Evolutionary conservation across 2,113 vertebrate species (phyloP).

Genomic region (Ceyx melanurus): DNA sequence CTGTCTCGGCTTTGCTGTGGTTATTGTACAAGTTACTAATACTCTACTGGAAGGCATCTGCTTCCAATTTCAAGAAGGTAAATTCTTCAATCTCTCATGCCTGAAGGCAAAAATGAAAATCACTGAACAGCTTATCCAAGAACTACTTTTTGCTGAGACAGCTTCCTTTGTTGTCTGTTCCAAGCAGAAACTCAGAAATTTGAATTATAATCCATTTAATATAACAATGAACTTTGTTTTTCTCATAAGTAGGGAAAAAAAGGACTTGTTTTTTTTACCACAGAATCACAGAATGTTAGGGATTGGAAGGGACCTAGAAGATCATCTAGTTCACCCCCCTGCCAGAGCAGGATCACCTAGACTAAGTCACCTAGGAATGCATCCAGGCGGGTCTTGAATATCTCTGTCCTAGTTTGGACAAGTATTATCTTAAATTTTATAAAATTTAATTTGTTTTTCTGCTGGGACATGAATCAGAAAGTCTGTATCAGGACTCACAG

Average conservation of each 20-base stretch:
- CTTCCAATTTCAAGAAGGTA: slow-evolving; percentile 50
- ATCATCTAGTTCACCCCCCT: too few species aligned
- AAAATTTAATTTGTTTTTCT: neutral
- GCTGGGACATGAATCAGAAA: neutral
- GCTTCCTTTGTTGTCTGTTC: slow-evolving; percentile 19
- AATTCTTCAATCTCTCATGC: slow-evolving; percentile 43
- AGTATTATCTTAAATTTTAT: too few species aligned
- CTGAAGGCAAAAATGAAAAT: slow-evolving; percentile 56
- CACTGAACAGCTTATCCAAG: slow-evolving; percentile 40
- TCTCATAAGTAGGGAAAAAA: neutral
- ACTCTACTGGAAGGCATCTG: neutral
- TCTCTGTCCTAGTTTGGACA: too few species aligned
- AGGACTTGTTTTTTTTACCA: rapidly evolving
- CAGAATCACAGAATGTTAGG: too few species aligned
- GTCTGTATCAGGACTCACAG: neutral
- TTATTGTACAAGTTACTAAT: neutral
- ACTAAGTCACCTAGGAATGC: too few species aligned
- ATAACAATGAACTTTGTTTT: slow-evolving; percentile 20
- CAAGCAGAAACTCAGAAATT: slow-evolving; percentile 3
- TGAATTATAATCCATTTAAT: slow-evolving; percentile 1
- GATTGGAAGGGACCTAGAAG: too few species aligned
- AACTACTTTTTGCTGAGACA: slow-evolving; percentile 57
- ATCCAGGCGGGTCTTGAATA: too few species aligned
- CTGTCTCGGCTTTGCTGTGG: neutral
- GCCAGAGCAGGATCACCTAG: too few species aligned